A percentile compares a stretch with the other conserved stretches of the same genome.
phyloP scores from a whole-genome alignment of 2,113 vertebrate genomes.

The Glareola pratincola region DNA sequence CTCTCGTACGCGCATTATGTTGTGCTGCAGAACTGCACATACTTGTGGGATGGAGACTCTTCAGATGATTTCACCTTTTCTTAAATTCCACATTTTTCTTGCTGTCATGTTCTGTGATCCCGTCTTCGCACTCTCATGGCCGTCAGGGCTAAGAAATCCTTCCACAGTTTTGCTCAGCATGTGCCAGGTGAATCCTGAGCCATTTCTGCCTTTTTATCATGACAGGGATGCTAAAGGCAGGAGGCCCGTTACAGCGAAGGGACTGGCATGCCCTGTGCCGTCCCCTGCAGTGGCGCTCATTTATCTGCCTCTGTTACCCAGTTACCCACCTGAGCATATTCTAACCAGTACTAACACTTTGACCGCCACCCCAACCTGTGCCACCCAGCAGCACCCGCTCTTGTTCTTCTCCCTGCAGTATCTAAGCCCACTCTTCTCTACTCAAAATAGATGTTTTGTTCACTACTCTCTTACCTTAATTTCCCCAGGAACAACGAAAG shows the following conservation, averaged over 20 bases:
- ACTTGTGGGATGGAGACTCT: not conserved
- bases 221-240: not conserved
- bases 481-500: constrained; percentile 70
- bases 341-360: not conserved
- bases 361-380: not conserved
- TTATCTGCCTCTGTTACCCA: not conserved
- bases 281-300: not conserved
- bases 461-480: constrained; percentile 70
- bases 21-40: not conserved
- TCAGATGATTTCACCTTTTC: not conserved
- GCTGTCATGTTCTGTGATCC: not conserved
- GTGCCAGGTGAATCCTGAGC: not conserved
- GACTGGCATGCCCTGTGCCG: accelerated
- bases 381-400: not conserved
- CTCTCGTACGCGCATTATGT: not conserved
- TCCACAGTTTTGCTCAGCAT: accelerated
- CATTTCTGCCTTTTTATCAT: not conserved
- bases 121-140: not conserved
- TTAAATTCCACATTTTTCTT: not conserved
- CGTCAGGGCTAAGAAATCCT: not conserved
- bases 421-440: constrained; percentile 24
- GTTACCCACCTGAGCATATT: not conserved
- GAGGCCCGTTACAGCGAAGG: not conserved
- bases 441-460: constrained; percentile 48
- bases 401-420: not conserved